phyloP scores from a whole-genome alignment of 1,140 invertebrate genomes.

The Delia radicum region DNA sequence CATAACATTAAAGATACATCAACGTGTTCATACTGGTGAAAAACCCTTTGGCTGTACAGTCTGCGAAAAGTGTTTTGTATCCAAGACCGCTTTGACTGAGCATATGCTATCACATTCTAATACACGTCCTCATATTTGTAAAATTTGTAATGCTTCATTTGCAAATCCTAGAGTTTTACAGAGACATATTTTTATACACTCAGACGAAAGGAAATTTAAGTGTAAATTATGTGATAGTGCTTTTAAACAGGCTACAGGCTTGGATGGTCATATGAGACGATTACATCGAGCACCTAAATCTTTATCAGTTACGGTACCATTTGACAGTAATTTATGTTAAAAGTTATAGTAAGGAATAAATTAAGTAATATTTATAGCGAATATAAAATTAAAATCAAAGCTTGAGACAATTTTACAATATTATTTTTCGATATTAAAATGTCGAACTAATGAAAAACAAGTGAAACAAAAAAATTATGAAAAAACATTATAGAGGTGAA shows the following conservation, averaged over 20 bases:
- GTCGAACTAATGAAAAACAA: too few relatives aligned
- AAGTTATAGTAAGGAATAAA: too few relatives aligned
- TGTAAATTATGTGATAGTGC: constrained; percentile 50
- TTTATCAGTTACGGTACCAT: too few relatives aligned
- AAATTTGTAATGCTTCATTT: constrained; percentile 73
- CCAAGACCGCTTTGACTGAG: constrained; percentile 54
- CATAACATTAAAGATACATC: constrained; percentile 82
- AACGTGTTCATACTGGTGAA: constrained; percentile 79
- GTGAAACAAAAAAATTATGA: too few relatives aligned
- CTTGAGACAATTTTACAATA: too few relatives aligned
- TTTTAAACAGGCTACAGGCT: constrained; percentile 46
- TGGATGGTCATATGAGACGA: constrained; percentile 53
- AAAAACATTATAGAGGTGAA: too few relatives aligned
- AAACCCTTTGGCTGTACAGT: constrained; percentile 73
- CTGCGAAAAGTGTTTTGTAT: constrained; percentile 77
- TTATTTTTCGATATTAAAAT: too few relatives aligned
- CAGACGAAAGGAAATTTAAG: constrained; percentile 45
- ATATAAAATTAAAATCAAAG: too few relatives aligned
- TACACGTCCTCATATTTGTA: constrained; percentile 75
- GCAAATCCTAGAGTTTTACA: constrained; percentile 75
- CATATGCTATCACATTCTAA: constrained; percentile 78
- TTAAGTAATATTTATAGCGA: too few relatives aligned
- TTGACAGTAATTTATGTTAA: too few relatives aligned
- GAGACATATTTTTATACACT: constrained; percentile 47
- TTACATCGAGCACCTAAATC: constrained; percentile 36